phyloP scores from a whole-genome alignment of 2,797 vertebrate species.

The Sebastes nivosus region DNA sequence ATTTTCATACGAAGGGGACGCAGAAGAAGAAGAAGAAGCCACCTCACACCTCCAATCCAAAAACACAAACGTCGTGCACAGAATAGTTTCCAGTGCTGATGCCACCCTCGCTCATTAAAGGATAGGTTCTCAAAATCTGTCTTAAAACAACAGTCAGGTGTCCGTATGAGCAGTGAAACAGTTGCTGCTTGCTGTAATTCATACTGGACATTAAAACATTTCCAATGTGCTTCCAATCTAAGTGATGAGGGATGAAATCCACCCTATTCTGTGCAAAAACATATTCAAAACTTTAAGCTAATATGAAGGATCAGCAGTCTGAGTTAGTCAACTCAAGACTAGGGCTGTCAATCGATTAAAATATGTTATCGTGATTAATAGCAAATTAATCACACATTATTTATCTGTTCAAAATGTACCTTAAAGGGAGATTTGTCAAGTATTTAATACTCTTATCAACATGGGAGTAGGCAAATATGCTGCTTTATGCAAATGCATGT shows the following conservation, averaged over 20 bases:
- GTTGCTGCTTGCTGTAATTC: neutral
- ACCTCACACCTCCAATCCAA: slow-evolving; percentile 11
- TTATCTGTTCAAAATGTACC: too few species aligned
- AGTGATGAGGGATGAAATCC: too few species aligned
- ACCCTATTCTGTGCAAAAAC: neutral
- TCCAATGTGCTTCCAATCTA: neutral
- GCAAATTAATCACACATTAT: too few species aligned
- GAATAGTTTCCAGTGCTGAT: neutral
- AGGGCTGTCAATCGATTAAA: too few species aligned
- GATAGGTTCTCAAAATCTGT: neutral
- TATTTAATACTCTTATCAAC: too few species aligned
- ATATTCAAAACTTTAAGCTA: neutral
- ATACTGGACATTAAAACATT: neutral
- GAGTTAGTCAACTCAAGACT: neutral
- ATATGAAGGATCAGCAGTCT: too few species aligned
- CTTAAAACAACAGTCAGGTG: neutral
- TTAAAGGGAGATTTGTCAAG: too few species aligned
- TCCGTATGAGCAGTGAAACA: neutral
- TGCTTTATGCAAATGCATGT: too few species aligned
- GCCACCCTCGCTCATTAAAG: neutral
- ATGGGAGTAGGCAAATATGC: too few species aligned
- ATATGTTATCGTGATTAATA: too few species aligned
- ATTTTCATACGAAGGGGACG: slow-evolving; percentile 17
- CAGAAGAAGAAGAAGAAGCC: slow-evolving; percentile 18
- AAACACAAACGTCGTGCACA: slow-evolving; percentile 16